Percentiles rank a stretch among this genome's conserved stretches.
Evolutionary conservation across 2,888 invertebrate genomes (phyloP).

Genomic region (Petrolisthes manimaculis): DNA sequence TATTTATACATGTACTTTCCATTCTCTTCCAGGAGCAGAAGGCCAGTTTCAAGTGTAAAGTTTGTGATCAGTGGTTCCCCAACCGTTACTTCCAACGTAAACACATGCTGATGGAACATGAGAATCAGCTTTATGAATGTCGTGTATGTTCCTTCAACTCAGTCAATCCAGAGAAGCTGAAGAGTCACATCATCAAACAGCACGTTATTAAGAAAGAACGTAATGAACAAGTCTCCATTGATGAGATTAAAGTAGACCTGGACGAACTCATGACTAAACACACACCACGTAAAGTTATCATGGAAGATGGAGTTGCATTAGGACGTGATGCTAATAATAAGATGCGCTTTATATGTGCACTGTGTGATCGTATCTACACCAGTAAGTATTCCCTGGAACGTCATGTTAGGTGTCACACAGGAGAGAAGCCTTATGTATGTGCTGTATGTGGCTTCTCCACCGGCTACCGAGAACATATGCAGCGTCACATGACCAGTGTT

Average conservation of each 20-base stretch:
- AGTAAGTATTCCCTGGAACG: constrained; percentile 64
- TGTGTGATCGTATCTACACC: constrained; percentile 63
- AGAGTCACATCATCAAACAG: constrained; percentile 65
- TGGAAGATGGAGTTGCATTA: constrained; percentile 64
- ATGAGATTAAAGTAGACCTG: constrained; percentile 54
- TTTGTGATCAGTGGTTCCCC: constrained; percentile 61
- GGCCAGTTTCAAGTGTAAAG: constrained; percentile 60
- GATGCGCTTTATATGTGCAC: constrained; percentile 60
- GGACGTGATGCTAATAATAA: constrained; percentile 61
- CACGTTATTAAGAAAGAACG: constrained; percentile 64
- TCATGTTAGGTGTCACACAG: constrained; percentile 63
- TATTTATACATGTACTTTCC: neutral
- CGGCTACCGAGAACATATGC: constrained; percentile 64
- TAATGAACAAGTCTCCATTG: constrained; percentile 49
- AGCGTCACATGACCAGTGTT: constrained; percentile 65
- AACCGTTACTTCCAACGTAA: constrained; percentile 63
- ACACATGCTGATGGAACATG: constrained; percentile 65
- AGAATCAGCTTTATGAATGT: constrained; percentile 64
- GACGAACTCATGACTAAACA: constrained; percentile 63
- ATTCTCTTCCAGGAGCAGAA: constrained; percentile 26
- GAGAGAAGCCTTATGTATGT: constrained; percentile 63
- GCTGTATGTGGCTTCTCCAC: constrained; percentile 64
- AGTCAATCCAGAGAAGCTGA: constrained; percentile 62
- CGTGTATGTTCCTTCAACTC: constrained; percentile 65
- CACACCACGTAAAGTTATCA: constrained; percentile 63